Conservation (phyloP, 2,797 vertebrate genomes). For the Gymnoscopelus microlampas region DNA sequence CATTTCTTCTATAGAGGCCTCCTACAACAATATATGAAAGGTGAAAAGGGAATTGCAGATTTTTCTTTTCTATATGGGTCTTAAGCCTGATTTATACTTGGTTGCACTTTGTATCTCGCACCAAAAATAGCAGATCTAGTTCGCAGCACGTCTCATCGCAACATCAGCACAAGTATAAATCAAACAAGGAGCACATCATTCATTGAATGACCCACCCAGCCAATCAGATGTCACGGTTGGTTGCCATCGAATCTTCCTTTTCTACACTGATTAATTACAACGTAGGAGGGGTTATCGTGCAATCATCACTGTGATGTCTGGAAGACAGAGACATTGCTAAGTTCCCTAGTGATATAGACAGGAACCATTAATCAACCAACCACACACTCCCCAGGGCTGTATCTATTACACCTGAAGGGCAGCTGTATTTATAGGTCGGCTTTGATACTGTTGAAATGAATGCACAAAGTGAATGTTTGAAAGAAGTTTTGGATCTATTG, state of each 20-base stretch:
- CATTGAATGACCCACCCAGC: constrained; percentile 41
- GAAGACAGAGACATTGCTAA: constrained; percentile 51
- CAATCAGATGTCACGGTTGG: constrained; percentile 62
- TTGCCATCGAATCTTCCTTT: constrained; percentile 29
- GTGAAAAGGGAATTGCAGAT: too few relatives aligned
- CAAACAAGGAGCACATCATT: too few relatives aligned
- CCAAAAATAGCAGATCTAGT: too few relatives aligned
- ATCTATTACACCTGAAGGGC: constrained; percentile 6
- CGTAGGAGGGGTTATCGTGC: constrained; percentile 65
- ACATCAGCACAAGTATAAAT: too few relatives aligned
- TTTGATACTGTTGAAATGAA: constrained; percentile 19
- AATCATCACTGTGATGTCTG: constrained; percentile 62
- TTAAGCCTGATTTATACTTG: too few relatives aligned
- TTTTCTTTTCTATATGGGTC: too few relatives aligned
- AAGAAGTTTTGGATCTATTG: neutral
- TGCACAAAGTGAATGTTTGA: constrained; percentile 18
- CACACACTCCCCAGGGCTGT: constrained; percentile 26
- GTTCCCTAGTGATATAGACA: constrained; percentile 50
- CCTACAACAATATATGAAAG: too few relatives aligned
- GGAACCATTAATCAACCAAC: constrained; percentile 62
- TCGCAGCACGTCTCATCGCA: too few relatives aligned
- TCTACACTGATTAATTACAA: constrained; percentile 70
- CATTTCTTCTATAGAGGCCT: too few relatives aligned
- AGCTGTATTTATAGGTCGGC: constrained; percentile 15
- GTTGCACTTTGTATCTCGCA: too few relatives aligned